phyloP scores from a whole-genome alignment of 2,113 vertebrate species.

The Sitta europaea region DNA sequence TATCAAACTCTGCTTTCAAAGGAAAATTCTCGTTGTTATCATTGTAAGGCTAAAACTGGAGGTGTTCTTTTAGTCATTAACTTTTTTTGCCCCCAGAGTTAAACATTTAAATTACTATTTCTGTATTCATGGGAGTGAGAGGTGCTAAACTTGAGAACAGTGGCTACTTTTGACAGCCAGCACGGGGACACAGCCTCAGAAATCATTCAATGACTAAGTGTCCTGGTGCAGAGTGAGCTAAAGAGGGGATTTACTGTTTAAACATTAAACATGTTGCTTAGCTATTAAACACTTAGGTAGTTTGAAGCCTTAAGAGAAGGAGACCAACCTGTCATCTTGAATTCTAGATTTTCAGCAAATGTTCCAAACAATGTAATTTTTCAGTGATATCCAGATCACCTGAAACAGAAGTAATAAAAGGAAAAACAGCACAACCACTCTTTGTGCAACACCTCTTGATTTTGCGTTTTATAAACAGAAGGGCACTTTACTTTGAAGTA shows the following conservation, averaged over 20 bases:
- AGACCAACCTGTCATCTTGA: neutral
- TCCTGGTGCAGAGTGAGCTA: slow-evolving; percentile 21
- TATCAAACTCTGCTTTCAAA: neutral
- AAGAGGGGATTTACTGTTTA: slow-evolving; percentile 55
- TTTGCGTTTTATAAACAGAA: neutral
- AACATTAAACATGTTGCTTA: slow-evolving; percentile 57
- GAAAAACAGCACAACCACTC: neutral
- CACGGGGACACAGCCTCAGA: neutral
- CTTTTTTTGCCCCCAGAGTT: neutral
- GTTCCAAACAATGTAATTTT: neutral
- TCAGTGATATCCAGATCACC: neutral
- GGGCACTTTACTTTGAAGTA: neutral
- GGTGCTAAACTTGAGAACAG: slow-evolving; percentile 5
- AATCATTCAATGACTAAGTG: slow-evolving; percentile 10
- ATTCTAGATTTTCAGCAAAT: neutral
- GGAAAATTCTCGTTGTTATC: neutral
- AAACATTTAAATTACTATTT: slow-evolving; percentile 48
- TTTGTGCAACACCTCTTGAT: neutral
- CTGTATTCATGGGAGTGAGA: slow-evolving; percentile 33
- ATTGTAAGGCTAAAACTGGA: neutral
- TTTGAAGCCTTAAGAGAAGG: neutral
- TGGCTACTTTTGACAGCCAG: slow-evolving; percentile 40
- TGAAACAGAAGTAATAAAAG: neutral
- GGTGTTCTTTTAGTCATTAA: slow-evolving; percentile 39
- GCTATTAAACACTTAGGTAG: slow-evolving; percentile 46